phyloP scores from a whole-genome alignment of 2,797 vertebrate genomes.

The Philypnodon macrostomus region DNA sequence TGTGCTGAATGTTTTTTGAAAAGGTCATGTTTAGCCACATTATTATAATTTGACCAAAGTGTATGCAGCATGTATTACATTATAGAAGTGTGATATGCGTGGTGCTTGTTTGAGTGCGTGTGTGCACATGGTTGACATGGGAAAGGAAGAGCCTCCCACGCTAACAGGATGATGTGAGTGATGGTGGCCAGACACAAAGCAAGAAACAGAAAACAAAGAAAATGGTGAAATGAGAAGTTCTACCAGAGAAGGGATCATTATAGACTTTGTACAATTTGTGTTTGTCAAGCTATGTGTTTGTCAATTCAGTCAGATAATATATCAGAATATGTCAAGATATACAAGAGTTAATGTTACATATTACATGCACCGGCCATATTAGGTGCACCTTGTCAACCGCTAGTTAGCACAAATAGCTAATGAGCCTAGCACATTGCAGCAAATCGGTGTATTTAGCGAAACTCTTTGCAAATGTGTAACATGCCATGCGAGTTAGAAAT shows the following conservation, averaged over 20 bases:
- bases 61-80: slow-evolving; percentile 23
- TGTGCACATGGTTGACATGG: slow-evolving; percentile 66
- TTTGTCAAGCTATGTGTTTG: too few relatives aligned
- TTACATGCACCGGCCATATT: too few relatives aligned
- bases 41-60: not conserved
- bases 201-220: slow-evolving; percentile 64
- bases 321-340: too few relatives aligned
- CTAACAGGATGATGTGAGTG: slow-evolving; percentile 81
- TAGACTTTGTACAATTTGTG: too few relatives aligned
- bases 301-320: too few relatives aligned
- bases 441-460: too few relatives aligned
- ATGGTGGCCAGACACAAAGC: slow-evolving; percentile 72
- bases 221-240: slow-evolving; percentile 22
- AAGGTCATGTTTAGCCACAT: not conserved
- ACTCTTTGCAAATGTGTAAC: too few relatives aligned
- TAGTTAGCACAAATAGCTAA: too few relatives aligned
- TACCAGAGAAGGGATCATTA: not conserved
- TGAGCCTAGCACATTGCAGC: too few relatives aligned
- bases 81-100: slow-evolving; percentile 29
- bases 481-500: too few relatives aligned
- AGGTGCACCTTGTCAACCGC: too few relatives aligned
- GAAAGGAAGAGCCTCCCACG: slow-evolving; percentile 83
- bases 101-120: slow-evolving; percentile 36
- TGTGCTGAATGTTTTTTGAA: not conserved
- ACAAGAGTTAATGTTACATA: too few relatives aligned